Evolutionary conservation across 2,113 vertebrate species (phyloP).

Genomic region (Oryzias melastigma): DNA sequence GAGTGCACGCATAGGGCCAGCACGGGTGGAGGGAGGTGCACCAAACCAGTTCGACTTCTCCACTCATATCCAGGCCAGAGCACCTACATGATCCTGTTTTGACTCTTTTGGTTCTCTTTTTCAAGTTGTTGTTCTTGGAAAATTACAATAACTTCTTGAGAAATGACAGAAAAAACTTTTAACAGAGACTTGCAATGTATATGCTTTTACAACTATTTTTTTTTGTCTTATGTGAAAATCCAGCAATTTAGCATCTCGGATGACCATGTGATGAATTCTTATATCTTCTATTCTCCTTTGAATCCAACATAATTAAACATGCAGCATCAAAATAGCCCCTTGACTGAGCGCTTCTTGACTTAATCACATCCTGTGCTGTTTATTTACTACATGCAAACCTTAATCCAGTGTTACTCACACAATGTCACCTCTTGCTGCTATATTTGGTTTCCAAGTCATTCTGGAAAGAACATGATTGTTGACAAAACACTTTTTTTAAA

Average conservation of each 20-base stretch:
- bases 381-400: conserved; percentile 46
- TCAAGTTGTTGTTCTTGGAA: not conserved
- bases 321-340: conserved; percentile 52
- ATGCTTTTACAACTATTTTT: conserved; percentile 7
- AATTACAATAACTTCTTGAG: conserved; percentile 1
- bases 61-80: conserved; percentile 53
- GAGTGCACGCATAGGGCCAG: conserved; percentile 84
- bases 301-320: conserved; percentile 57
- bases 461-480: conserved; percentile 21
- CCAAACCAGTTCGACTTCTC: conserved; percentile 75
- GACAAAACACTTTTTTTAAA: conserved; percentile 8
- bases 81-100: conserved; percentile 60
- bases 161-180: not conserved
- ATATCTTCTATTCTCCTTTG: conserved; percentile 11
- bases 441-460: conserved; percentile 25
- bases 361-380: conserved; percentile 51
- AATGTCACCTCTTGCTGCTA: conserved; percentile 32
- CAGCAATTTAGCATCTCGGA: conserved; percentile 18
- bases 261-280: conserved; percentile 19
- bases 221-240: conserved; percentile 6
- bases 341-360: conserved; percentile 49
- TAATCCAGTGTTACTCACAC: conserved; percentile 4
- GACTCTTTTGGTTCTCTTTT: conserved; percentile 11
- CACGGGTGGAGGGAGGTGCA: conserved; percentile 74
- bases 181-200: not conserved